These are phyloP conservation scores for Siniperca obscura DNA, from an alignment of 2,797 vertebrate species.

Conservation along the genomic window DNA sequence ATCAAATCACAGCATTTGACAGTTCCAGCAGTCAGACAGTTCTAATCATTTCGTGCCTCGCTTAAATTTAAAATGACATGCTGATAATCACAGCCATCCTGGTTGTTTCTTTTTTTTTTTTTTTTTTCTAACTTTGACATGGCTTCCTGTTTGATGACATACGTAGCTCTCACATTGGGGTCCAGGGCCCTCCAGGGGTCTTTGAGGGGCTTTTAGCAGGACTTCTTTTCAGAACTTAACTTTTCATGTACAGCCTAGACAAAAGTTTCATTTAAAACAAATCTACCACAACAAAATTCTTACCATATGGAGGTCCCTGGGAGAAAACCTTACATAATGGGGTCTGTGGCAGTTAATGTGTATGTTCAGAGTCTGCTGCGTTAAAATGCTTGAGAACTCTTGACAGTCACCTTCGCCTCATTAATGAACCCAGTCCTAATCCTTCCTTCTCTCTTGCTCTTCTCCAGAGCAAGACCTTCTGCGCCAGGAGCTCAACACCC, in stretches of 20 bases:
- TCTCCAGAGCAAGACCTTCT: constrained; percentile 95
- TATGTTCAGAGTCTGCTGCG: background rate
- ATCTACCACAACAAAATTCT: background rate
- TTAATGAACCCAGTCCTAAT: background rate
- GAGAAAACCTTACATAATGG: background rate
- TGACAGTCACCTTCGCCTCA: background rate
- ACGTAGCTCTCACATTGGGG: background rate
- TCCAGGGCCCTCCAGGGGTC: background rate
- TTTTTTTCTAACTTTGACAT: constrained; percentile 30
- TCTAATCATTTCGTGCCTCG: constrained; percentile 48
- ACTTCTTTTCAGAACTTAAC: background rate
- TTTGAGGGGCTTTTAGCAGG: background rate
- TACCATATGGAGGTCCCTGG: background rate
- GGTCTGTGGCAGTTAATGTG: background rate
- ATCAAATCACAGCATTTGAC: constrained; percentile 62
- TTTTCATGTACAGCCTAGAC: background rate
- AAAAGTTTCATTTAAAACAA: background rate
- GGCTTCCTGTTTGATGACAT: constrained; percentile 4
- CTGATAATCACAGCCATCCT: constrained; percentile 53
- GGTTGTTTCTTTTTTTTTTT: constrained; percentile 24
- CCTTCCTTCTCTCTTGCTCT: background rate
- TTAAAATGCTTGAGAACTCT: background rate
- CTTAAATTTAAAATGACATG: constrained; percentile 55
- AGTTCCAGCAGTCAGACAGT: constrained; percentile 53
- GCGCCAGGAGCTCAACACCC: constrained; percentile 97